These are phyloP conservation scores for Anagyrus pseudococci DNA, from an alignment of 2,888 invertebrate genomes.

Conservation along the genomic window DNA sequence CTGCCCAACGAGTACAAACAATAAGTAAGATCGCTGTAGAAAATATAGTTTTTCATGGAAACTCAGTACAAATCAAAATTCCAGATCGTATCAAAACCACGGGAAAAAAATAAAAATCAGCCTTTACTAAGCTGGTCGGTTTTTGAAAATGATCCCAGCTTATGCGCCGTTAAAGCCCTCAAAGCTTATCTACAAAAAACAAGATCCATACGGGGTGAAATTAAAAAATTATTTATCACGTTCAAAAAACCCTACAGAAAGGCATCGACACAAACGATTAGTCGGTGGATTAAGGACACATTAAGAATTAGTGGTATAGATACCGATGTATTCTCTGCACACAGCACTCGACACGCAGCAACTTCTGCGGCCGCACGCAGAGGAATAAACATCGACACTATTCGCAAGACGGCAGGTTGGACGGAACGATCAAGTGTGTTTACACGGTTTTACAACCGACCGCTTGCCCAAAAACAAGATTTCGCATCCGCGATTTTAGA, in stretches of 20 bases:
- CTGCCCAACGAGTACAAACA: background rate
- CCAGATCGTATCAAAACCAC: background rate
- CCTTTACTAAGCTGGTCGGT: background rate
- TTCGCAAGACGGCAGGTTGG: conserved; percentile 27
- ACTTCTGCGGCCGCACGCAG: conserved; percentile 28
- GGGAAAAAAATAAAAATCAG: background rate
- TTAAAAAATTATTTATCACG: conserved; percentile 20
- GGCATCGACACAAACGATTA: conserved; percentile 20
- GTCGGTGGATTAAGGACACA: conserved; percentile 23
- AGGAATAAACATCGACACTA: conserved; percentile 22
- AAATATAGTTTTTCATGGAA: background rate
- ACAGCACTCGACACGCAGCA: conserved; percentile 30
- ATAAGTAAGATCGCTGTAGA: background rate
- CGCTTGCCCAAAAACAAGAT: background rate
- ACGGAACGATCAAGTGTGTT: conserved; percentile 24
- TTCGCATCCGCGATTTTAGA: background rate
- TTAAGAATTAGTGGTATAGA: conserved; percentile 16
- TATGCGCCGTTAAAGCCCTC: conserved; percentile 4
- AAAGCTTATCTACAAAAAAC: conserved; percentile 18
- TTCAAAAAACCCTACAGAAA: conserved; percentile 20
- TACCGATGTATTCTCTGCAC: conserved; percentile 10
- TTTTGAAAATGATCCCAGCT: conserved; percentile 10
- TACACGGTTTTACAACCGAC: conserved; percentile 15
- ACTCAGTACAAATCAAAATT: background rate
- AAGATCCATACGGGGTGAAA: conserved; percentile 4